Base-by-base conservation (phyloP, 2,113 vertebrate species). In the Cricetomys ansorgei region DNA sequence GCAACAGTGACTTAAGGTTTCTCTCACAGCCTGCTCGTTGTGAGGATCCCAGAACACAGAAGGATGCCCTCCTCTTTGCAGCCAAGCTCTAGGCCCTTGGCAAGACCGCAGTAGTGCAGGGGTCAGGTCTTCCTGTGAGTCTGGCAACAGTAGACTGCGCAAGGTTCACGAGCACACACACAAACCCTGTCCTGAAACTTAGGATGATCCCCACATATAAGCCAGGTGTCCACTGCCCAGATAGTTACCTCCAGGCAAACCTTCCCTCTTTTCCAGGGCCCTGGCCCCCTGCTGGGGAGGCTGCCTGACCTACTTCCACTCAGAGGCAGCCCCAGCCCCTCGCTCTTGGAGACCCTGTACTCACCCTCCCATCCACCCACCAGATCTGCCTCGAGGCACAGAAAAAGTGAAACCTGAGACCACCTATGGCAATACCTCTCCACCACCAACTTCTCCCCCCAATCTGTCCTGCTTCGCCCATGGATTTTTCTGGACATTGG, bases 61-160 rank as follows among this genome's bases (percentile, higher is more conserved):
- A 19, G 0, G 0, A 1, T 3, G 34, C 21, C 50, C 65, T 21
- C 11, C 15, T 34, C 7, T 13, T 6, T 45, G 55, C 48, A 27
- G 40, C 0, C 40, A 21, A 43, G 0, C 9, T 43, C 70, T 57
- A 7, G 0, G 5, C 29, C 40, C 12, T 4, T 16, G 0, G 7
- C 40, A 70, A 57, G 57, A 25, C 57, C 37, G 34, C 37, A 10
- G 31, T 53, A 13, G 55, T 25, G 7, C 29, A 1, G 34, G 34
- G 6, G 0, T 0, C 1, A 13, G 31, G 80, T 2, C 50, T 70
- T 48, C 8, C 31, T 1, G 45, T 31, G 43, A 29, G 15, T 69
- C 16, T 11, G 55, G 40, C 10, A n/a, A 31, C 12, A 0, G 1
- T 55, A n/a, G 13, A 19, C 34, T 29, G 21, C 12, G 3, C 5